Evolutionary conservation across 2,113 vertebrate genomes (phyloP).

Genomic region (Bothrops jararaca): DNA sequence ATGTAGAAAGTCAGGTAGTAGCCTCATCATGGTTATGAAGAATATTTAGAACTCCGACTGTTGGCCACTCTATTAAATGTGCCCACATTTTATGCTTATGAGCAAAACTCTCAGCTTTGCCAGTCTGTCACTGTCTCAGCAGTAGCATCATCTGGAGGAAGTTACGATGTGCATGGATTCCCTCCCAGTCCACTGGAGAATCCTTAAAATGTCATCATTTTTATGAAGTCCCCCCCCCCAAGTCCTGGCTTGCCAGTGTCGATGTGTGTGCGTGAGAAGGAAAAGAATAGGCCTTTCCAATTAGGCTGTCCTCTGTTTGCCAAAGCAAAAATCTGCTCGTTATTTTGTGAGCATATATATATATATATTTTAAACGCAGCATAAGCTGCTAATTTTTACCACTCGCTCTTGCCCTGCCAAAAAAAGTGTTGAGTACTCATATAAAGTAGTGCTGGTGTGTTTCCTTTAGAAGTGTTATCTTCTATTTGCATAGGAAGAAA

Average conservation of each 20-base stretch:
- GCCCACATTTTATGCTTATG: neutral
- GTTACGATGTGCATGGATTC: neutral
- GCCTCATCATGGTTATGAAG: neutral
- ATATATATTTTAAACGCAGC: too few relatives aligned
- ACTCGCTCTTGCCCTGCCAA: neutral
- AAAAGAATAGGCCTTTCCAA: neutral
- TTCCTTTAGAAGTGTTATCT: neutral
- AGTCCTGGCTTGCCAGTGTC: neutral
- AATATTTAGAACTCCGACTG: neutral
- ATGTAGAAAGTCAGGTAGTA: neutral
- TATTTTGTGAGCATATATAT: neutral
- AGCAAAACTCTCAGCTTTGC: neutral
- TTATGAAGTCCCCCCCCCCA: too few relatives aligned
- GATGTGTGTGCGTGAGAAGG: neutral
- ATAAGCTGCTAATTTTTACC: neutral
- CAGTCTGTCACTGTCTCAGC: neutral
- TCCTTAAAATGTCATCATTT: neutral
- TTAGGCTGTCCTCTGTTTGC: neutral
- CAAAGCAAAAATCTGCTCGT: neutral
- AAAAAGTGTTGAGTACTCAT: neutral
- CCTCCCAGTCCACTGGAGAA: neutral
- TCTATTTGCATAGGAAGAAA: neutral
- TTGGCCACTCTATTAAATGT: neutral
- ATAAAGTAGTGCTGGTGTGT: neutral
- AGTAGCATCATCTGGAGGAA: neutral